These are phyloP conservation scores for Drosophila pegasa DNA, from an alignment of 2,888 invertebrate genomes.

Conservation along the genomic window DNA sequence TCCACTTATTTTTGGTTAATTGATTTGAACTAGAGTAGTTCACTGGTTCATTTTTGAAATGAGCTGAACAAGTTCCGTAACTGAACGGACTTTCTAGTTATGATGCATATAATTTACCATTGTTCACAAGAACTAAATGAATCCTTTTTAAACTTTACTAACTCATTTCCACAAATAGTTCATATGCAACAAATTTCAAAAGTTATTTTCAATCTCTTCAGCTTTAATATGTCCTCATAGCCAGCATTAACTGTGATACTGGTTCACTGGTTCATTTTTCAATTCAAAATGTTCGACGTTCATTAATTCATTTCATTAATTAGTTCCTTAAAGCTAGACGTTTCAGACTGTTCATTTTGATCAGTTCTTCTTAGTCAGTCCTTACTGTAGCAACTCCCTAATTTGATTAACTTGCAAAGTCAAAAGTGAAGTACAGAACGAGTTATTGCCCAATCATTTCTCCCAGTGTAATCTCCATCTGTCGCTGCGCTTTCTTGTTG, in stretches of 20 bases:
- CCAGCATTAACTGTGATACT: background rate
- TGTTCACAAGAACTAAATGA: background rate
- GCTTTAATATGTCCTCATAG: background rate
- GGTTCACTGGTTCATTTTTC: background rate
- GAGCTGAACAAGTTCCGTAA: background rate
- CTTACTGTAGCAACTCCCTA: background rate
- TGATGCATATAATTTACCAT: too few relatives aligned
- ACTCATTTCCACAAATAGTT: background rate
- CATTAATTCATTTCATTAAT: too few relatives aligned
- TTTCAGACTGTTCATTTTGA: background rate
- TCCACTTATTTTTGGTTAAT: background rate
- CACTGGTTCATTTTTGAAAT: background rate
- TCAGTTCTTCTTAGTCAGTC: background rate
- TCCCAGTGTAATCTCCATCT: slow-evolving; percentile 51
- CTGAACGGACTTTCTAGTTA: too few relatives aligned
- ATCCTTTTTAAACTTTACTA: too few relatives aligned
- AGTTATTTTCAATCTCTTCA: too few relatives aligned
- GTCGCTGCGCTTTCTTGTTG: slow-evolving; percentile 16
- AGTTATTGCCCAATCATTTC: slow-evolving; percentile 46
- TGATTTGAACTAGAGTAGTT: too few relatives aligned
- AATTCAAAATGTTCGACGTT: background rate
- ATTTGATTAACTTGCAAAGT: slow-evolving; percentile 27
- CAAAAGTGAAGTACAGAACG: slow-evolving; percentile 34
- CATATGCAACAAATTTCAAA: background rate
- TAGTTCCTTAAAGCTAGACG: background rate